Conservation (phyloP, 2,113 vertebrate species). For the Saccopteryx leptura region DNA sequence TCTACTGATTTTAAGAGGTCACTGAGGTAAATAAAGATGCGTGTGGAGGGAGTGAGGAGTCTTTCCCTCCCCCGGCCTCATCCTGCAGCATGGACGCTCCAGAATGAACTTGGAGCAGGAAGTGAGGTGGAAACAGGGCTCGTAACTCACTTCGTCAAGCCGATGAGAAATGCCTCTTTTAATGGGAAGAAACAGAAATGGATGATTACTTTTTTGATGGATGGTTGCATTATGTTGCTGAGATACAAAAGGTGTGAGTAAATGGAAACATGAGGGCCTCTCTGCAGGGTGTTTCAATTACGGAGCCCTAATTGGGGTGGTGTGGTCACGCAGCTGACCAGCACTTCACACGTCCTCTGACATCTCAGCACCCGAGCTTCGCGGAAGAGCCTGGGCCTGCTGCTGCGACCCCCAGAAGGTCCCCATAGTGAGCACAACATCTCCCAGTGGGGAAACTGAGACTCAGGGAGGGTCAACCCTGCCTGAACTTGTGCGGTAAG, state of each 20-base stretch:
- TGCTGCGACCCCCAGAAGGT: fast-evolving
- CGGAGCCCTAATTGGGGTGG: neutral
- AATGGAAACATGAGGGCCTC: conserved; percentile 26
- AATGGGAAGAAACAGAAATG: conserved; percentile 81
- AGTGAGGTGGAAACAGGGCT: conserved; percentile 58
- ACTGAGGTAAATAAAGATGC: fast-evolving
- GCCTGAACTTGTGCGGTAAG: fast-evolving
- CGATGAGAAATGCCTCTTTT: conserved; percentile 80
- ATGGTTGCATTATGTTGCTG: conserved; percentile 73
- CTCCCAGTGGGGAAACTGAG: neutral
- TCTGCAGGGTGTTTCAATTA: conserved; percentile 38
- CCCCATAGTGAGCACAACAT: fast-evolving
- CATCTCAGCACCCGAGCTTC: fast-evolving
- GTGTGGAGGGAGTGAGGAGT: too few relatives aligned
- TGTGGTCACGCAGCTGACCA: fast-evolving
- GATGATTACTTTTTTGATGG: conserved; percentile 78
- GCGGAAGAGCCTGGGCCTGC: fast-evolving
- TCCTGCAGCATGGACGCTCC: neutral
- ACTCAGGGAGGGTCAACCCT: fast-evolving
- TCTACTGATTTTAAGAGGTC: neutral
- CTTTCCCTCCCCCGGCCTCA: neutral
- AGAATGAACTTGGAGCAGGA: conserved; percentile 59
- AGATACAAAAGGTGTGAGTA: conserved; percentile 52
- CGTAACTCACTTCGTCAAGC: conserved; percentile 73
- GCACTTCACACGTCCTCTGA: fast-evolving